Conservation (phyloP, 2,888 invertebrate genomes). For the Hemithea aestivaria region DNA sequence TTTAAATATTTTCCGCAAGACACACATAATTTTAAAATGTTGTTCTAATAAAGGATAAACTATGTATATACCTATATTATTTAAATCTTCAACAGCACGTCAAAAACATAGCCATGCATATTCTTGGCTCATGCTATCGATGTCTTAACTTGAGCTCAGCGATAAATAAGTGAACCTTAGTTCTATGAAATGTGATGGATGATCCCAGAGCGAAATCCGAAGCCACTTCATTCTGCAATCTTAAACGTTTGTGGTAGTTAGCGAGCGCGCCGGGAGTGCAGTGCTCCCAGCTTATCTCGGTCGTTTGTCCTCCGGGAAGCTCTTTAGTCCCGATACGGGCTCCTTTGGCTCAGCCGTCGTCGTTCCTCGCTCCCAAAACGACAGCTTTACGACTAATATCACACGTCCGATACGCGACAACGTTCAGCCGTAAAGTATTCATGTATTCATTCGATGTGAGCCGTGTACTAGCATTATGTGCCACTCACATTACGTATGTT, state of each 20-base stretch:
- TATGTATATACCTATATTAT: no score
- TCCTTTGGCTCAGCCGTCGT: constrained; percentile 34
- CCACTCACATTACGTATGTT: constrained; percentile 18
- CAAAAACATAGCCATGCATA: no score
- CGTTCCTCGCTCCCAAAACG: constrained; percentile 32
- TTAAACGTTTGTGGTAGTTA: constrained; percentile 24
- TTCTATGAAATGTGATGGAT: constrained; percentile 17
- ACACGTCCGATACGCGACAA: constrained; percentile 32
- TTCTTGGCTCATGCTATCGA: no score
- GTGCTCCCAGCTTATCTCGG: constrained; percentile 55
- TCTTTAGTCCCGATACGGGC: constrained; percentile 52
- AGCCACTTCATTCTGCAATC: constrained; percentile 24
- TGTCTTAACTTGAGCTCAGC: no score
- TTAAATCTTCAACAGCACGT: no score
- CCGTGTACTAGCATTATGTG: constrained; percentile 17
- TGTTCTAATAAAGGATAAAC: no score
- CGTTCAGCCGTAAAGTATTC: constrained; percentile 27
- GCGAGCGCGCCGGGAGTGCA: constrained; percentile 33
- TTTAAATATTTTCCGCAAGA: constrained; percentile 7
- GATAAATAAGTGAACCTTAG: neutral
- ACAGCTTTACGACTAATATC: constrained; percentile 38
- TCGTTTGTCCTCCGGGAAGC: constrained; percentile 68
- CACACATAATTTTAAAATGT: no score
- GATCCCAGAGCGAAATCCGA: constrained; percentile 15
- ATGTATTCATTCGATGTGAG: constrained; percentile 26